These are phyloP conservation scores for Stegodyphus mimosarum DNA, from an alignment of 1,140 invertebrate species.

Conservation along the genomic window DNA sequence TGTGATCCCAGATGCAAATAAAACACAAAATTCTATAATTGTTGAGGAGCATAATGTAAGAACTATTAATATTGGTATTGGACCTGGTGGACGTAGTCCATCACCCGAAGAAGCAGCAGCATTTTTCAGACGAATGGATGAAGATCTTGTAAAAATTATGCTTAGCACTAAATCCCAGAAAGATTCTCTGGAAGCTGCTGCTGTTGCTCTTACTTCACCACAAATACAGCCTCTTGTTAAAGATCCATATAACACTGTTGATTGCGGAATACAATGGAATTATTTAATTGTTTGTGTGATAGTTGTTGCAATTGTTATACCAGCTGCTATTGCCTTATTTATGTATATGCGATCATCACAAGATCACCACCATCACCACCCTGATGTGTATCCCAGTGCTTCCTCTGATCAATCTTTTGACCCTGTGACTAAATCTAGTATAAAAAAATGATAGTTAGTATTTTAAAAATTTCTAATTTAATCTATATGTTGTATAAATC, in stretches of 20 bases:
- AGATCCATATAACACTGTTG: constrained; percentile 47
- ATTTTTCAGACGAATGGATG: constrained; percentile 60
- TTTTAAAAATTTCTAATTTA: no score
- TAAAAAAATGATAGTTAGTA: no score
- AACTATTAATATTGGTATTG: constrained; percentile 62
- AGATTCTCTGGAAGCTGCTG: constrained; percentile 48
- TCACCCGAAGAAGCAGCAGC: constrained; percentile 55
- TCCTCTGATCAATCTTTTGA: constrained; percentile 3
- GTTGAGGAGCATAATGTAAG: constrained; percentile 15
- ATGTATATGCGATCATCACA: constrained; percentile 43
- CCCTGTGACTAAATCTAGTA: neutral
- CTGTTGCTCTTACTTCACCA: constrained; percentile 33
- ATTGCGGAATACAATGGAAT: constrained; percentile 56
- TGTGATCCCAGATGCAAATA: constrained; percentile 12
- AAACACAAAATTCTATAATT: neutral
- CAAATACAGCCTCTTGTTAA: constrained; percentile 52
- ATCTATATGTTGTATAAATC: no score
- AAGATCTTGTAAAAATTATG: constrained; percentile 62
- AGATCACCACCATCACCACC: constrained; percentile 11
- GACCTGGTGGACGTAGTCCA: constrained; percentile 34
- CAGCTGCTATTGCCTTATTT: constrained; percentile 26
- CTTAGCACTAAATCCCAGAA: constrained; percentile 51
- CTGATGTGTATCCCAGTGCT: constrained; percentile 11
- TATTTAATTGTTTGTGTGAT: constrained; percentile 33
- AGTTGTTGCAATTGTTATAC: constrained; percentile 33